Conservation (phyloP, 2,888 invertebrate genomes). For the Sphaerophoria rueppellii region DNA sequence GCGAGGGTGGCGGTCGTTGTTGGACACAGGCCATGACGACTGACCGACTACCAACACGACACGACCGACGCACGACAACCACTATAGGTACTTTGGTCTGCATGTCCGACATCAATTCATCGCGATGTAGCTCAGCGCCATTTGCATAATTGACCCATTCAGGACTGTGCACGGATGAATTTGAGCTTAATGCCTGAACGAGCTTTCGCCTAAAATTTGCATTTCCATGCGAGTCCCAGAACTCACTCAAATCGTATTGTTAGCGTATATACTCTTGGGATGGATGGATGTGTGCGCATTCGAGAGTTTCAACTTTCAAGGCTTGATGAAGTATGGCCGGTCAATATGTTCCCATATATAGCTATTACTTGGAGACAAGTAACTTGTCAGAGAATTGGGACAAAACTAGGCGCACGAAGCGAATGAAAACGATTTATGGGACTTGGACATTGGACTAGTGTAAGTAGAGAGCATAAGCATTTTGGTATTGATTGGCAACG, state of each 20-base stretch:
- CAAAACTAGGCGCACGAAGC: slow-evolving; percentile 32
- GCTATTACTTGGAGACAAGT: slow-evolving; percentile 46
- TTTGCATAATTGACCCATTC: slow-evolving; percentile 82
- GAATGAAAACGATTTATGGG: slow-evolving; percentile 48
- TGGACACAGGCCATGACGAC: slow-evolving; percentile 55
- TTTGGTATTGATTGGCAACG: slow-evolving; percentile 11
- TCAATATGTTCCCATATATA: background rate
- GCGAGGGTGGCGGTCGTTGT: slow-evolving; percentile 32
- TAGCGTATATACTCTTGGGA: background rate
- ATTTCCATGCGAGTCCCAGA: slow-evolving; percentile 53
- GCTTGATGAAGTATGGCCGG: slow-evolving; percentile 20
- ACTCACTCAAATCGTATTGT: slow-evolving; percentile 24
- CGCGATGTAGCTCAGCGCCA: slow-evolving; percentile 74
- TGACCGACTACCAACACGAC: slow-evolving; percentile 43
- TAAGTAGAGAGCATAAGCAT: background rate
- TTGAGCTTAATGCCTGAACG: slow-evolving; percentile 80
- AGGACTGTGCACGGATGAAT: slow-evolving; percentile 77
- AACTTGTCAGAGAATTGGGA: slow-evolving; percentile 47
- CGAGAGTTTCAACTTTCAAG: slow-evolving; percentile 46
- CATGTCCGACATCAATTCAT: slow-evolving; percentile 77
- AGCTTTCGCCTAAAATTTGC: slow-evolving; percentile 76
- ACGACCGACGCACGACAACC: slow-evolving; percentile 42
- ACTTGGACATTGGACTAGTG: background rate
- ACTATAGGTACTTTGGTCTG: slow-evolving; percentile 76
- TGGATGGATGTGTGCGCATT: background rate